Percentiles rank a stretch among this genome's conserved stretches.
Conservation (phyloP, 2,888 invertebrate species). For the Heteromurus nitidus region DNA sequence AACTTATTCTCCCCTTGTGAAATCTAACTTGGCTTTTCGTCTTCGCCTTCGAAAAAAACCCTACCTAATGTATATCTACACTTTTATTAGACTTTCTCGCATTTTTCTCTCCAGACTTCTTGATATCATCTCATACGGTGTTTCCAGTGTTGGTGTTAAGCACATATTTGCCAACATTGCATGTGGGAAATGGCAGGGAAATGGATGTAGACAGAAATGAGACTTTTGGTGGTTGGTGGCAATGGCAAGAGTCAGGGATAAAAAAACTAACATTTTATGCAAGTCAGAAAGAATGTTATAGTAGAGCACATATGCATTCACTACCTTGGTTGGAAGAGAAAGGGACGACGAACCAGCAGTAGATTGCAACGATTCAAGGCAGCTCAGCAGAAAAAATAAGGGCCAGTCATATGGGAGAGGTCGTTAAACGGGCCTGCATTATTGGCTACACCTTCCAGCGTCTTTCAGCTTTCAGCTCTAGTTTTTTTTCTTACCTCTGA, state of each 20-base stretch:
- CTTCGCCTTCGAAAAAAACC: background rate
- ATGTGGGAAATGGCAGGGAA: too few relatives aligned
- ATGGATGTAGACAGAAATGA: too few relatives aligned
- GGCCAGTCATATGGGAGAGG: constrained; percentile 4
- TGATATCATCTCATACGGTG: too few relatives aligned
- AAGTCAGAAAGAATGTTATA: background rate
- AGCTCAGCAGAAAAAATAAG: background rate
- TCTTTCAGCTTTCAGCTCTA: background rate
- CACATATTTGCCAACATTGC: constrained; percentile 53
- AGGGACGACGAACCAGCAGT: too few relatives aligned
- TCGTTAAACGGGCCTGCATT: constrained; percentile 4
- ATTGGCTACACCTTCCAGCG: constrained; percentile 11
- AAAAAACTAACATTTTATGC: constrained; percentile 3
- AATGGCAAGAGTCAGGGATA: too few relatives aligned
- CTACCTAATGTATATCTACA: too few relatives aligned
- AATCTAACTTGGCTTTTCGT: constrained; percentile 11
- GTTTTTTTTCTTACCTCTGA: too few relatives aligned
- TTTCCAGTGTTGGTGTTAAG: background rate
- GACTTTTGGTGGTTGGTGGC: background rate
- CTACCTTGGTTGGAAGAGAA: too few relatives aligned
- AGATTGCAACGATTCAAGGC: background rate
- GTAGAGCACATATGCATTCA: background rate
- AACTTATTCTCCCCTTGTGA: constrained; percentile 21
- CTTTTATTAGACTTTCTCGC: too few relatives aligned
- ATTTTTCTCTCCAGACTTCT: too few relatives aligned